Evolutionary conservation across 2,888 invertebrate genomes (phyloP).

Genomic region (Parelbella ahira): DNA sequence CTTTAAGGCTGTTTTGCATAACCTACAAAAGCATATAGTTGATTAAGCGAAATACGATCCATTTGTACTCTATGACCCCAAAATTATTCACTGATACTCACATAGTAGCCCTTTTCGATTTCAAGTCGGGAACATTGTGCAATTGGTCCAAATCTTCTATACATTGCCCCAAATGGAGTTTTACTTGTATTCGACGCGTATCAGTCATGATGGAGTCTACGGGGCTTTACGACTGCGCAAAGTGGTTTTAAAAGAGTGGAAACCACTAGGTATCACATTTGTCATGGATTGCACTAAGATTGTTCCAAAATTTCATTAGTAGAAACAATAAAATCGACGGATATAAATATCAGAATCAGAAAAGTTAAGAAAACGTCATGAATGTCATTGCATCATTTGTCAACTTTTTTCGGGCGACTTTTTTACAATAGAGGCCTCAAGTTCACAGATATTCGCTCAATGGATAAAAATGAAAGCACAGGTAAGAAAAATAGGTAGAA

Average conservation of each 20-base stretch:
- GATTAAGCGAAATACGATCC: no score
- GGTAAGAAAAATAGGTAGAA: no score
- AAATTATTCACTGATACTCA: constrained; percentile 61
- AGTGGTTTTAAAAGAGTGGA: constrained; percentile 37
- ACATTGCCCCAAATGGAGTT: constrained; percentile 78
- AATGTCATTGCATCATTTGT: constrained; percentile 21
- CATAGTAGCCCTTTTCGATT: constrained; percentile 72
- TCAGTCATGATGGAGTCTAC: constrained; percentile 67
- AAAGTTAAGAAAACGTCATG: constrained; percentile 27
- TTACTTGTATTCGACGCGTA: constrained; percentile 67
- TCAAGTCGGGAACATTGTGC: constrained; percentile 70
- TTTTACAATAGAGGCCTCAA: no score
- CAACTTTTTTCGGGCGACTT: constrained; percentile 9
- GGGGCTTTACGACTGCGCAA: constrained; percentile 8
- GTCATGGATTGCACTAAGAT: constrained; percentile 49
- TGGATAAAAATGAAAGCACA: no score
- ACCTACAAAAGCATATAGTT: constrained; percentile 69
- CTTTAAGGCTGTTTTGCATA: constrained; percentile 80
- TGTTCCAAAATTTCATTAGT: constrained; percentile 50
- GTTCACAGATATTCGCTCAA: no score
- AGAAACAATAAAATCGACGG: constrained; percentile 63
- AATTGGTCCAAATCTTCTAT: constrained; percentile 80
- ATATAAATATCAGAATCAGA: constrained; percentile 29
- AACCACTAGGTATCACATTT: constrained; percentile 62
- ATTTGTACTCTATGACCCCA: no score